Base-by-base conservation (phyloP, 2,113 vertebrate species). In the Callochromis pleurospilus region DNA sequence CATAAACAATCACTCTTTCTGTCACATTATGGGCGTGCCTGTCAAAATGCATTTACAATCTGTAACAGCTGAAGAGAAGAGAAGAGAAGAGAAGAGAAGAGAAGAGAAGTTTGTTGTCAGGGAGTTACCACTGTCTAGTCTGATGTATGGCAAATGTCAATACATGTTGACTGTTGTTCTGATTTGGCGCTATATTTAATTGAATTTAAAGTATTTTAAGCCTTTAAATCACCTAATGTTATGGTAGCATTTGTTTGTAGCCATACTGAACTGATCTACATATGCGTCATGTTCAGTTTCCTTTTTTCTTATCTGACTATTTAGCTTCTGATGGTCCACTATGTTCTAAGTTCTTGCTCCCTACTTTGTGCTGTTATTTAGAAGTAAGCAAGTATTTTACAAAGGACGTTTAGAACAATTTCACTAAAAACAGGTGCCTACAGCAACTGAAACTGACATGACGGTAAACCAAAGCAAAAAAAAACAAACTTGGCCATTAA, bases 81-180 rank as follows among this genome's bases (percentile, higher is more conserved):
- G 13, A 29, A 4, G 19, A 75, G 79, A 62, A 2, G 33, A 81
- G 81, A 45, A 6, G n/a, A 77, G 60, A 33, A 8, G 31, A 77
- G 42, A 4, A 55, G 21, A 24, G 19, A 21, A 47, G 17, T 15
- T 70, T 82, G 68, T 31, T 80, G 45, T 53, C 42, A 6, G 51
- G 54, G 42, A 62, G 29, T 24, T 82, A 65, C 3, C 6, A 45
- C 31, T 36, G 79, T 62, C 62, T 75, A 17, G 31, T 86, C 51
- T 91, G 65, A 68, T 92, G 88, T 87, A 90, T 42, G 45, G 83
- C 83, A 62, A 38, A 83, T 62, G 82, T 85, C 55, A 65, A 80
- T 70, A 85, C 86, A 42, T 33, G 29, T 33, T 60, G 14, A 2
- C 56, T 60, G 56, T 4, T 33, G 15, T 33, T 60, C 8, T 60